Conservation (phyloP, 2,888 invertebrate genomes). For the Plebejus anna region DNA sequence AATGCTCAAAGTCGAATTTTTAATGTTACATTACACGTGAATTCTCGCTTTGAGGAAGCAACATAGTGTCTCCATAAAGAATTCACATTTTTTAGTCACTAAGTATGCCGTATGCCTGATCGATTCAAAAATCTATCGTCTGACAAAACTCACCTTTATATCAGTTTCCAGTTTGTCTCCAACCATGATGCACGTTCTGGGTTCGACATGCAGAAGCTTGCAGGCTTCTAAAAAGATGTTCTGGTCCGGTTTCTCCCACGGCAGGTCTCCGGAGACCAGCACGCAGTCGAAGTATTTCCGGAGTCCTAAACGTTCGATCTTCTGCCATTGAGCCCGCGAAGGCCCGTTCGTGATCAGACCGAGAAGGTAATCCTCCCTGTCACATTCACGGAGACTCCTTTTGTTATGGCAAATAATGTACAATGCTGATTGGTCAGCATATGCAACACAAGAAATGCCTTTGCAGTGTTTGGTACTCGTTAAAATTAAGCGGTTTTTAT, state of each 20-base stretch:
- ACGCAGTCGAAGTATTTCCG: slow-evolving; percentile 88
- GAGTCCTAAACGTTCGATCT: slow-evolving; percentile 85
- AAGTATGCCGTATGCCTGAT: too few species aligned
- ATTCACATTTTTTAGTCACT: too few species aligned
- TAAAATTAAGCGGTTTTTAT: neutral
- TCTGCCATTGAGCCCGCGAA: slow-evolving; percentile 93
- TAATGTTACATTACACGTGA: too few species aligned
- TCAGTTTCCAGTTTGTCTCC: slow-evolving; percentile 94
- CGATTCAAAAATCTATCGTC: neutral
- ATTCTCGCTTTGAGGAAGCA: too few species aligned
- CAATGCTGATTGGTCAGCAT: slow-evolving; percentile 71
- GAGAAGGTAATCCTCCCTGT: slow-evolving; percentile 85
- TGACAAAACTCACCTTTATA: slow-evolving; percentile 78
- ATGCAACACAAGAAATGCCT: slow-evolving; percentile 40
- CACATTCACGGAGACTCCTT: slow-evolving; percentile 72
- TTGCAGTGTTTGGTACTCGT: slow-evolving; percentile 31
- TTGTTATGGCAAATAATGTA: slow-evolving; percentile 59
- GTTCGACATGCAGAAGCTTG: slow-evolving; percentile 85
- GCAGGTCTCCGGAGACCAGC: slow-evolving; percentile 90
- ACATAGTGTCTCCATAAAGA: too few species aligned
- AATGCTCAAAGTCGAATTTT: too few species aligned
- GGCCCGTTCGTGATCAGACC: slow-evolving; percentile 93
- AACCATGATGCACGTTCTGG: slow-evolving; percentile 90
- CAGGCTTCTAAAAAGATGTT: slow-evolving; percentile 91
- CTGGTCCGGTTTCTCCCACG: slow-evolving; percentile 92